Evolutionary conservation across 2,113 vertebrate genomes (phyloP).

Genomic region (Pongo abelii): DNA sequence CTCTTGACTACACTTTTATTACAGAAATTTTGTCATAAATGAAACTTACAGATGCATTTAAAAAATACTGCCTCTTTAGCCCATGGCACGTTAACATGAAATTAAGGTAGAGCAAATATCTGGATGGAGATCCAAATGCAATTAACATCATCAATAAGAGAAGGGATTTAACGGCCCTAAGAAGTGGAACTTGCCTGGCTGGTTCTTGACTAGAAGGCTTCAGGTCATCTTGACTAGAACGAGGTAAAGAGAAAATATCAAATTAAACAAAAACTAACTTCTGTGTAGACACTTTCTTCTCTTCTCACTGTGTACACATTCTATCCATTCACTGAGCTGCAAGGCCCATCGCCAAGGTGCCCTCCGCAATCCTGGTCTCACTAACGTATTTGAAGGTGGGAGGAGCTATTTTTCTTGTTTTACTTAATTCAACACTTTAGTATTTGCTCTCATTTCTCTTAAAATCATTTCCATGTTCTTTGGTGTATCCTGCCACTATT

Average conservation of each 20-base stretch:
- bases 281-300: background rate
- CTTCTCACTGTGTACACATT: background rate
- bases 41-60: background rate
- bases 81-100: background rate
- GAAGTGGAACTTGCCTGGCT: background rate
- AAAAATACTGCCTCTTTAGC: background rate
- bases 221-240: background rate
- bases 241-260: background rate
- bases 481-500: background rate
- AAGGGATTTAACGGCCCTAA: background rate
- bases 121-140: background rate
- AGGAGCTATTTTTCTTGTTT: background rate
- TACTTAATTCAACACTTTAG: background rate
- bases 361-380: background rate
- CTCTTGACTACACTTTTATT: background rate
- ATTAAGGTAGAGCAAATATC: background rate
- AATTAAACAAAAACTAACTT: background rate
- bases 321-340: background rate
- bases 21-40: background rate
- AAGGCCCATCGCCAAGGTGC: rapidly evolving
- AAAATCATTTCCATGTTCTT: background rate
- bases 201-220: background rate
- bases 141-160: background rate
- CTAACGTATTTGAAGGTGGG: background rate
- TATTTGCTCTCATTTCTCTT: background rate